Base-by-base conservation (phyloP, 2,797 vertebrate genomes). In the Anabas testudineus region DNA sequence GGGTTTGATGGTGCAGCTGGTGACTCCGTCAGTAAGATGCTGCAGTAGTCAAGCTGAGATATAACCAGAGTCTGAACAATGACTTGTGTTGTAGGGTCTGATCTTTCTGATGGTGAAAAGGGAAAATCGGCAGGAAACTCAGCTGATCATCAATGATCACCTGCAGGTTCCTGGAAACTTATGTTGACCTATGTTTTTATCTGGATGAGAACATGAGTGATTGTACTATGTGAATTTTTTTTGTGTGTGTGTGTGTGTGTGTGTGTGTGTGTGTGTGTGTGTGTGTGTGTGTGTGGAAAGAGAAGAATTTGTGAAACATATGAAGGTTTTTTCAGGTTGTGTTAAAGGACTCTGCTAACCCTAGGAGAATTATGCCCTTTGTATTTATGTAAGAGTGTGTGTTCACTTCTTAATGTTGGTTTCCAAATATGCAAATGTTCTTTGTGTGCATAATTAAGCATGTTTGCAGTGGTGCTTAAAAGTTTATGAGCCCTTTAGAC, bases 311-410 rank as follows among this genome's bases (percentile, higher is more conserved):
- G 21, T 37, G 51, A 36, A 66, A 71, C 48, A 5, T 43, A 0
- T 0, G 22, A 13, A 22, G 10, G 54, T 75, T 26, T 13, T 12
- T 57, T 58, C 48, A 54, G 55, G 49, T 69, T 59, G 59, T 54
- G 66, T 67, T 78, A 70, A 87, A 87, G 82, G 83, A 34, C 80
- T 45, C 14, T 1, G n/a, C 63, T 77, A 4, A 84, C 82, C 82
- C 59, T 21, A 77, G 83, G 80, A 82, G 71, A 42, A n/a, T 0
- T 32, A 14, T 82, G 81, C 55, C 65, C 71, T 86, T 84, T 89
- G 34, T 66, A 10, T 61, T 1, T 62, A 15, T 74, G 39, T 67
- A 64, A 56, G 18, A 32, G 49, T 47, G 49, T 47, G 15, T 21
- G 28, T 47, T 21, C 49, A 26, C 56, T 56, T 24, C 34, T 26